Base-by-base conservation (phyloP, 2,797 vertebrate species). In the Sebastes iracundus region DNA sequence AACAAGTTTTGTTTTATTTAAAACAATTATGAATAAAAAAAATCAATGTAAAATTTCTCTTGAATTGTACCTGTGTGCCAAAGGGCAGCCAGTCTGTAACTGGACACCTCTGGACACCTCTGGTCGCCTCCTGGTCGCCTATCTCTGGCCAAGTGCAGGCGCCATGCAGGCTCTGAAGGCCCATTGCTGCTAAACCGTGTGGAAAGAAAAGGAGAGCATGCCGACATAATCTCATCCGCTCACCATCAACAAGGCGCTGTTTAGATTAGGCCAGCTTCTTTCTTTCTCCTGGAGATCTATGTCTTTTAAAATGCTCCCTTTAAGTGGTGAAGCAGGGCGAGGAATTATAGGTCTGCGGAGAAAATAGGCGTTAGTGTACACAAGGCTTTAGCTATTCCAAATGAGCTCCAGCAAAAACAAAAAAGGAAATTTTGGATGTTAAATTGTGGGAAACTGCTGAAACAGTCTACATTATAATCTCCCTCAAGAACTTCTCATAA, bases 211-310 rank as follows among this genome's bases (percentile, higher is more conserved):
- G 88, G 78, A 82, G 88, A 68, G 84, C 84, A 83, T 86, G 90
- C 87, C 82, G 89, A 92, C 89, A 93, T 93, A 93, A 96, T 96
- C 94, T 93, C 94, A 95, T 95, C 94, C 94, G 92, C 89, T 94
- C 89, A 80, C 93, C 93, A 94, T 95, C 96, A 94, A 90, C 91
- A 94, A 80, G 87, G 79, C 79, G 75, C 85, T 95, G 92, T 95
- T 96, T 95, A 94, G 90, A 96, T 95, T 93, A 93, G 91, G 65
- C 58, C 73, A 75, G 81, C 72, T 80, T 92, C 88, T 75, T 80
- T 79, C 83, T 82, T 80, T 84, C 66, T 76, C 78, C 81, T 72
- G 70, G 58, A 88, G 92, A 91, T 85, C 83, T 55, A 66, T 74
- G 90, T 85, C 83, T 93, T 81, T 77, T 82, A 84, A 92, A 94